These are phyloP conservation scores for Girardia tigrina DNA, from an alignment of 2,888 invertebrate species.

Conservation along the genomic window DNA sequence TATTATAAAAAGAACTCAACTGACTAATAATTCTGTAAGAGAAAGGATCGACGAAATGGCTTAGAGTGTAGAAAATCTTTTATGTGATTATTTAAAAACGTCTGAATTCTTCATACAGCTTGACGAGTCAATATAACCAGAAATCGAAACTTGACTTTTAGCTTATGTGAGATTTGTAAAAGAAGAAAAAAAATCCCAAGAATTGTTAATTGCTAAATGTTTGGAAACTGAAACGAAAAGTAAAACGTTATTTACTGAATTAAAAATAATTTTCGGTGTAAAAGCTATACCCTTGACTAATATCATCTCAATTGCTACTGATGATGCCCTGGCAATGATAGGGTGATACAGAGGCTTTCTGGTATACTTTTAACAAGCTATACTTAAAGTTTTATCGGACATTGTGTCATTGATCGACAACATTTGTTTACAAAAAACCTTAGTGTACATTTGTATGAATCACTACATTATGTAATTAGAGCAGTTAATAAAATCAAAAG, in stretches of 20 bases:
- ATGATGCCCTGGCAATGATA: background rate
- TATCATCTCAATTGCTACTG: slow-evolving; percentile 19
- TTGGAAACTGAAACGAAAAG: background rate
- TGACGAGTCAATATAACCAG: slow-evolving; percentile 7
- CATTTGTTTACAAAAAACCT: background rate
- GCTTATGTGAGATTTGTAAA: slow-evolving; percentile 20
- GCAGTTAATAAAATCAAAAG: slow-evolving; percentile 38
- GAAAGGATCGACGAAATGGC: slow-evolving; percentile 13
- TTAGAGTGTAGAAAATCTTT: background rate
- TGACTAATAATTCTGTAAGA: slow-evolving; percentile 14
- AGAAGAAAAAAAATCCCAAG: background rate
- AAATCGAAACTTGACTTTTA: background rate
- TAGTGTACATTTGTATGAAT: too few relatives aligned
- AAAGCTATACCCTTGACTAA: slow-evolving; percentile 23
- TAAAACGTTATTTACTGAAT: slow-evolving; percentile 17
- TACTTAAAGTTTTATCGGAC: background rate
- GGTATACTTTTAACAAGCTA: slow-evolving; percentile 6
- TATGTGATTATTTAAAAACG: too few relatives aligned
- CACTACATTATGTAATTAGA: slow-evolving; percentile 38
- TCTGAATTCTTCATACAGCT: background rate
- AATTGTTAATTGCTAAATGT: slow-evolving; percentile 13
- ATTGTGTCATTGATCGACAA: background rate
- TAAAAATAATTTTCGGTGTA: too few relatives aligned
- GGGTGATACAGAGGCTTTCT: background rate
- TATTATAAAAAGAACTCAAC: slow-evolving; percentile 15